These are phyloP conservation scores for Heptranchias perlo DNA, from an alignment of 2,113 vertebrate species.

Conservation along the genomic window DNA sequence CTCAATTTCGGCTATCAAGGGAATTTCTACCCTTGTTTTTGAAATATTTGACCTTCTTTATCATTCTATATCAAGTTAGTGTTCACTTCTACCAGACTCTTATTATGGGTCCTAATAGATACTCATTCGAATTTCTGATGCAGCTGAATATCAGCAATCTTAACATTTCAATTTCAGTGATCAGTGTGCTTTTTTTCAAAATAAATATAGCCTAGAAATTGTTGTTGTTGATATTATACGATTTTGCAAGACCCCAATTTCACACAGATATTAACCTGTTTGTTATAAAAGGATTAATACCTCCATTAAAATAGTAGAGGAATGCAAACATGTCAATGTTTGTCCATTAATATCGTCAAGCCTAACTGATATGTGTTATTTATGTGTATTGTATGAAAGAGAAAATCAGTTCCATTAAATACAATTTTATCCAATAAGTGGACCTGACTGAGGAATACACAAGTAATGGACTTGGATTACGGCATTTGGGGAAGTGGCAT, in stretches of 20 bases:
- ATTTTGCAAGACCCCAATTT: background rate
- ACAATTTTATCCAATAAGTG: background rate
- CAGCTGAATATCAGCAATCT: background rate
- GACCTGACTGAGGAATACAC: background rate
- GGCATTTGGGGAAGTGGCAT: background rate
- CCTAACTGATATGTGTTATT: background rate
- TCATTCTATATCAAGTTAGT: background rate
- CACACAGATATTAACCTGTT: background rate
- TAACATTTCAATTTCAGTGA: background rate
- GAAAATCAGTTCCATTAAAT: background rate
- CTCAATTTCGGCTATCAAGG: background rate
- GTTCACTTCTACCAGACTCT: background rate
- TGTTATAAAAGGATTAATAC: background rate
- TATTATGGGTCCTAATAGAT: background rate
- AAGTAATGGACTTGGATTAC: background rate
- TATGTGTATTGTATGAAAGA: background rate
- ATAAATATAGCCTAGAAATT: background rate
- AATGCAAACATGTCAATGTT: background rate
- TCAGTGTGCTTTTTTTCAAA: background rate
- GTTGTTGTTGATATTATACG: background rate
- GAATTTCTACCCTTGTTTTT: background rate
- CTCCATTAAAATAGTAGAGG: background rate
- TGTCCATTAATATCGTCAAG: background rate
- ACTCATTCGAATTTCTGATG: background rate
- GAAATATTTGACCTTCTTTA: background rate